Evolutionary conservation across 2,888 invertebrate genomes (phyloP).

Genomic region (Aspidiotus rigidus): DNA sequence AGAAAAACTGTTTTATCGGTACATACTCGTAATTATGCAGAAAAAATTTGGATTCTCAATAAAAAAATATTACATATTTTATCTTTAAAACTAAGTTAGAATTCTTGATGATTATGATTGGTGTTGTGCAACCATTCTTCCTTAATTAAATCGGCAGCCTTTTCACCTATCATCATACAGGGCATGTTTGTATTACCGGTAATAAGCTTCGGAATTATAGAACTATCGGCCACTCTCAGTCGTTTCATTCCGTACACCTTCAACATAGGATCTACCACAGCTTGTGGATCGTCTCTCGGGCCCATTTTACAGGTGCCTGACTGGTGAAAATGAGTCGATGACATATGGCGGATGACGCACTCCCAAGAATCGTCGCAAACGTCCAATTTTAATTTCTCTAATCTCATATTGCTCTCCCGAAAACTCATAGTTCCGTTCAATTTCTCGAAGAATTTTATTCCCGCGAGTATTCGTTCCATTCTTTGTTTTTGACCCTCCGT

Average conservation of each 20-base stretch:
- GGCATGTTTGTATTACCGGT: constrained; percentile 23
- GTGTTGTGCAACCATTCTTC: not conserved
- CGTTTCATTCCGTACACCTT: constrained; percentile 13
- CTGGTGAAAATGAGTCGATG: constrained; percentile 11
- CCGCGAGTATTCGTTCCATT: constrained; percentile 11
- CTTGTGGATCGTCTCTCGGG: constrained; percentile 9
- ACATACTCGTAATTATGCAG: too few species aligned
- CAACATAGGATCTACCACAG: constrained; percentile 21
- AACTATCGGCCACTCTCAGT: constrained; percentile 22
- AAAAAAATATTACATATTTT: too few species aligned
- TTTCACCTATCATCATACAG: constrained; percentile 26
- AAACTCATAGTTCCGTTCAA: not conserved
- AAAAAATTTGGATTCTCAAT: too few species aligned
- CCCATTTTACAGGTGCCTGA: constrained; percentile 26
- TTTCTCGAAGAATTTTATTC: not conserved
- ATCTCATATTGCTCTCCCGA: constrained; percentile 11
- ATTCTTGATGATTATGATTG: too few species aligned
- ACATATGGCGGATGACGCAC: constrained; percentile 19
- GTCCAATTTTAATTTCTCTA: constrained; percentile 1
- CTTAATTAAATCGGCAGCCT: constrained; percentile 23
- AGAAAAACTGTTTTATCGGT: too few species aligned
- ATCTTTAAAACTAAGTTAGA: too few species aligned
- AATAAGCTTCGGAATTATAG: constrained; percentile 20
- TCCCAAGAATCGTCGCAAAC: constrained; percentile 14
- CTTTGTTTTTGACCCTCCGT: not conserved